phyloP scores from a whole-genome alignment of 2,797 vertebrate species.

The Manis crassicaudata region DNA sequence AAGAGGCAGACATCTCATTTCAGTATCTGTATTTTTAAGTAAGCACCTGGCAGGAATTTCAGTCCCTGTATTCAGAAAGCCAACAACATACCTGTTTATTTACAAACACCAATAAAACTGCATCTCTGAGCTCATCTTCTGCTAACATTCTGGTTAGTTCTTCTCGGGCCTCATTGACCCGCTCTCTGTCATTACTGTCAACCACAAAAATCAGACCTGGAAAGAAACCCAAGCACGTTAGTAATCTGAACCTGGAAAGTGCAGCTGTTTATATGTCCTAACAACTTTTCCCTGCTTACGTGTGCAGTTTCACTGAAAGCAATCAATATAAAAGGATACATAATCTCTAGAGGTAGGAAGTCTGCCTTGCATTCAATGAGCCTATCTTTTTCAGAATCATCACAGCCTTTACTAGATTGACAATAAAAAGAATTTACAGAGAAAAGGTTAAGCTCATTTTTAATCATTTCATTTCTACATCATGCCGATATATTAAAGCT shows the following conservation, averaged over 20 bases:
- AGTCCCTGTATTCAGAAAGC: not conserved
- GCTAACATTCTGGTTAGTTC: conserved; percentile 89
- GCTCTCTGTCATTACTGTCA: conserved; percentile 91
- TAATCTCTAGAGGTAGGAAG: not conserved
- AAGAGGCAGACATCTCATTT: not conserved
- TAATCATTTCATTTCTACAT: not conserved
- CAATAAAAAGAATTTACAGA: not conserved
- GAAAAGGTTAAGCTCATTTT: not conserved
- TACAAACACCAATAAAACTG: conserved; percentile 89
- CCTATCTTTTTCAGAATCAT: not conserved
- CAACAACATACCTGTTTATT: conserved; percentile 89
- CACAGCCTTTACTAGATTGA: not conserved
- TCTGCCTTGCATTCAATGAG: not conserved
- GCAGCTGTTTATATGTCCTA: not conserved
- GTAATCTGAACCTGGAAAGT: not conserved
- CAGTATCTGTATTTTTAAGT: not conserved
- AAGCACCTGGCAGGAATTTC: not conserved
- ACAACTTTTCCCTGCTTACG: not conserved
- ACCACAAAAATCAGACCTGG: conserved; percentile 92
- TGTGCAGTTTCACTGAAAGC: not conserved
- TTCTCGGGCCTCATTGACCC: conserved; percentile 88
- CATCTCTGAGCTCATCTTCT: conserved; percentile 90
- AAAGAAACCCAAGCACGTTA: not conserved
- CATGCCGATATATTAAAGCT: not conserved
- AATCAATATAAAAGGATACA: not conserved